These are phyloP conservation scores for Callyntrura guangdongensis DNA, from an alignment of 2,888 invertebrate genomes.

Conservation along the genomic window DNA sequence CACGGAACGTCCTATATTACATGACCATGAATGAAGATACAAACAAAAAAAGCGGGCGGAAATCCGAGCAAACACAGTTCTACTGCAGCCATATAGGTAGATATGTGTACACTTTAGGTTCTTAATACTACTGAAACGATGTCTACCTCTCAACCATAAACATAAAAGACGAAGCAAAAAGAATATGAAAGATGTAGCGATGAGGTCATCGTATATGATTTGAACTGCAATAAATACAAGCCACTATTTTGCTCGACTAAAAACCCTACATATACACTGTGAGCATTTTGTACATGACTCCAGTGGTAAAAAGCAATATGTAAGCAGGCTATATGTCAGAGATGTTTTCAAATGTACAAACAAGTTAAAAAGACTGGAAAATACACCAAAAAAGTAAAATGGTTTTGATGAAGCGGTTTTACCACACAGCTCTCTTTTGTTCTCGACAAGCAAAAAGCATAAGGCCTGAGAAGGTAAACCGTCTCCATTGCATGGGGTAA, in stretches of 20 bases:
- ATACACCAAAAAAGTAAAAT: neutral
- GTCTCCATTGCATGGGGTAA: neutral
- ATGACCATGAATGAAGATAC: conserved; percentile 1
- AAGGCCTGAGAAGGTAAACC: neutral
- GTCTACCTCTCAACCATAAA: neutral
- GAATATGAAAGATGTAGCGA: conserved; percentile 43
- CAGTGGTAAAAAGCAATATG: neutral
- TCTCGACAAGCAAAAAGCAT: conserved; percentile 1
- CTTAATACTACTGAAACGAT: neutral
- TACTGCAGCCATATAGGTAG: neutral
- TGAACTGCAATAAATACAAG: conserved; percentile 59
- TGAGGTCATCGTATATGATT: conserved; percentile 63
- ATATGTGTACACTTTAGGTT: neutral
- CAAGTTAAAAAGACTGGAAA: conserved; percentile 47
- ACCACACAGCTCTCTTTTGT: neutral
- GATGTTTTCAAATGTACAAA: conserved; percentile 8
- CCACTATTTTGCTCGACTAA: conserved; percentile 6
- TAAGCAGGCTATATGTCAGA: conserved; percentile 4
- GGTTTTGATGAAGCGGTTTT: conserved; percentile 15
- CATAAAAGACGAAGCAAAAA: conserved; percentile 16
- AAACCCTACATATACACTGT: conserved; percentile 11
- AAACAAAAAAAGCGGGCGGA: conserved; percentile 34
- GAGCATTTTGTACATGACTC: neutral
- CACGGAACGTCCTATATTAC: neutral
- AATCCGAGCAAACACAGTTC: conserved; percentile 35